Base-by-base conservation (phyloP, 37 sponge, comb jelly and placozoan species). In the Crambe crambe region DNA sequence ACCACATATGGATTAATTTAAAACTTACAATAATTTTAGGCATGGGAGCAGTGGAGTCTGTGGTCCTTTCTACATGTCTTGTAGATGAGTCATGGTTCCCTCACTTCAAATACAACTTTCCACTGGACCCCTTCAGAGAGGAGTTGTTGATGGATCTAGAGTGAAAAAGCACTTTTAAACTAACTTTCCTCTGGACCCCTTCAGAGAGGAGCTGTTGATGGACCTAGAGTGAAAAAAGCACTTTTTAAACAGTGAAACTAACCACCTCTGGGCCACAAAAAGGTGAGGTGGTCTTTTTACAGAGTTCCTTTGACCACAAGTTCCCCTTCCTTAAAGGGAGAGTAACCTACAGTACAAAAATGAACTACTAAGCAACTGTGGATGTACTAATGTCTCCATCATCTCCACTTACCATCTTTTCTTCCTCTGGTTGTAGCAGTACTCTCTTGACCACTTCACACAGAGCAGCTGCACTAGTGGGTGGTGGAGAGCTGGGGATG, bases 11-110 rank as follows among this genome's bases (percentile, higher is more conserved):
- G n/a, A n/a, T n/a, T 12, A 47, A 15, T 47, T 12, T 47, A 47
- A 15, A 6, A 80, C 87, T 74, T 27, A 91, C 95, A 80, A 89
- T n/a, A 30, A 91, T 32, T 59, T 73, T 81, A 17, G 95, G 92
- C 85, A 83, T 85, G 29, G 93, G 84, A 21, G 86, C 43, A 29
- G 77, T 62, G 22, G 92, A 79, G 89, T n/a, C 95, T 70, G 27
- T 91, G n/a, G n/a, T 39, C 40, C 26, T 43, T 77, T 70, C 60
- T 94, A 82, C 18, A 44, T 29, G 77, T 81, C 79, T n/a, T 79
- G 29, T 41, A 32, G 70, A 88, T 87, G 60, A 94, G 76, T 40
- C 92, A 51, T 8, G 58, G 79, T 3, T 92, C 92, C 36, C 42
- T 35, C 35, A 85, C 42, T 9, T 25, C 39, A 22, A 92, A 37